Evolutionary conservation across 2,797 vertebrate species (phyloP).

Genomic region (Notoglanidium macrostoma): DNA sequence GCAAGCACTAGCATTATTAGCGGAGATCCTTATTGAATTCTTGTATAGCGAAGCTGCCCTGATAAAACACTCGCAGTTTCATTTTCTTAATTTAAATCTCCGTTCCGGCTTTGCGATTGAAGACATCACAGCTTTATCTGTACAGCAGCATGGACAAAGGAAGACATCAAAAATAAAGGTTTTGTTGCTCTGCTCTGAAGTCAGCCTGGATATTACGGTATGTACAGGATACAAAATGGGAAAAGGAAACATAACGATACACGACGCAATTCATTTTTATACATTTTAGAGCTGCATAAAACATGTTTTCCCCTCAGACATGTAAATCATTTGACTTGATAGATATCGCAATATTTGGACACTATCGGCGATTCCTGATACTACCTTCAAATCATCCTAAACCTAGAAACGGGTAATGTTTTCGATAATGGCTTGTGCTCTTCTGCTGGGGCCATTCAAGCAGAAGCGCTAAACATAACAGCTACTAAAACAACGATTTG

Average conservation of each 20-base stretch:
- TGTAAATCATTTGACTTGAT: not conserved
- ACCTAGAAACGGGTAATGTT: too few species aligned
- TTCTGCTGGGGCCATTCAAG: not conserved
- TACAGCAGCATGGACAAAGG: too few species aligned
- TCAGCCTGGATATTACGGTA: not conserved
- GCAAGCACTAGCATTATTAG: not conserved
- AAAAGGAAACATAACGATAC: not conserved
- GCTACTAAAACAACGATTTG: not conserved
- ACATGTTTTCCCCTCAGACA: not conserved
- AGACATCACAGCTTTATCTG: too few species aligned
- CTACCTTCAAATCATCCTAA: too few species aligned
- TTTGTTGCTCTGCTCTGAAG: not conserved
- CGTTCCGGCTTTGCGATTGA: not conserved
- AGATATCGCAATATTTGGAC: not conserved
- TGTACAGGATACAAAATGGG: not conserved
- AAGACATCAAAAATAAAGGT: not conserved
- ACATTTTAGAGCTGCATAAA: not conserved
- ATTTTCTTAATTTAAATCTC: too few species aligned
- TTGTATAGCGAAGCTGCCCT: not conserved
- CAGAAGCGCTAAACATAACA: not conserved
- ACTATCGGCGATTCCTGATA: not conserved
- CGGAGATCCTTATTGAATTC: not conserved
- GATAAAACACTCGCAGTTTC: too few species aligned
- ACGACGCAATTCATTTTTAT: not conserved
- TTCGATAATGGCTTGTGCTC: not conserved